phyloP scores from a whole-genome alignment of 2,797 vertebrate genomes.

The Menidia menidia region DNA sequence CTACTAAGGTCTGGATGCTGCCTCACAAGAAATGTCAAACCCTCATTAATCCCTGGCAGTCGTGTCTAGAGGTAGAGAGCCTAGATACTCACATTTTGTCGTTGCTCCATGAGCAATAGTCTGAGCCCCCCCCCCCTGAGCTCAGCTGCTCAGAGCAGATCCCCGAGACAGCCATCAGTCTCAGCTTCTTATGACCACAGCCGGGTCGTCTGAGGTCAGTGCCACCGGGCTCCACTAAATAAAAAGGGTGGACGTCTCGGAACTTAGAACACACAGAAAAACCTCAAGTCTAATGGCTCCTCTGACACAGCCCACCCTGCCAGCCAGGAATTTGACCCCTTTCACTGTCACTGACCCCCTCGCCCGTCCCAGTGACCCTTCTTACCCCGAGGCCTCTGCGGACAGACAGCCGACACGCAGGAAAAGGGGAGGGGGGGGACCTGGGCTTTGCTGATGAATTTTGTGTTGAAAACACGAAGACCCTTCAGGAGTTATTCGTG shows the following conservation, averaged over 20 bases:
- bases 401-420: constrained; percentile 54
- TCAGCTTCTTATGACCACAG: constrained; percentile 55
- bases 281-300: constrained; percentile 71
- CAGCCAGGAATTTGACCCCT: constrained; percentile 77
- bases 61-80: constrained; percentile 19
- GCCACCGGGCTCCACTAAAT: constrained; percentile 63
- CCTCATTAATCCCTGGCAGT: constrained; percentile 40
- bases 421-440: constrained; percentile 26
- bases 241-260: constrained; percentile 67
- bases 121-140: constrained; percentile 19
- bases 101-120: constrained; percentile 1
- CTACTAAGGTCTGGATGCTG: constrained; percentile 31
- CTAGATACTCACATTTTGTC: constrained; percentile 10
- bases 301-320: constrained; percentile 76
- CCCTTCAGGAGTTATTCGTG: constrained; percentile 73
- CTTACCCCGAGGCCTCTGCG: constrained; percentile 42
- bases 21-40: constrained; percentile 40
- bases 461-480: constrained; percentile 50
- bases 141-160: constrained; percentile 28
- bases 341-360: constrained; percentile 75
- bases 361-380: constrained; percentile 57
- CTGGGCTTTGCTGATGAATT: constrained; percentile 47
- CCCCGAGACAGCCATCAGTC: constrained; percentile 64
- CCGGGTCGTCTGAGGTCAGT: constrained; percentile 71
- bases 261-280: constrained; percentile 62